Evolutionary conservation across 1,140 invertebrate species (phyloP), one percentile per base, ranked within the genome.

Genomic region (Bombus balteatus): DNA sequence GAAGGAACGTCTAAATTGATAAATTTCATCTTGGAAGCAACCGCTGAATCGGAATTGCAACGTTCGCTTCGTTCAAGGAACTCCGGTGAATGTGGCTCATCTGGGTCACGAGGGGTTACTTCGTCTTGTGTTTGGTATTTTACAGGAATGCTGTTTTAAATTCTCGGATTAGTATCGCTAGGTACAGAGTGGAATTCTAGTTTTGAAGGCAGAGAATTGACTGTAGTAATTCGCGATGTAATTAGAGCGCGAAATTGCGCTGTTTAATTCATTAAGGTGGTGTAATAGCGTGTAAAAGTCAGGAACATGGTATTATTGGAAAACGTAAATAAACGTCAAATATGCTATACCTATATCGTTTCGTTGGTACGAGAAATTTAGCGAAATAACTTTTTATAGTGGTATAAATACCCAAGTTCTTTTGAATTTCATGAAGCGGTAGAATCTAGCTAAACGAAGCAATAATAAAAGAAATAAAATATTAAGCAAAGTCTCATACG

Each of bases 1-100:
- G 53, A 34, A 59, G 18, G 53, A 79, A 72, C 41, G 65, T 70
- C 65, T 68, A 47, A 79, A 68, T 68, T 79, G 77, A 79, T 79
- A 68, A 68, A 68, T 79, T 79, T 79, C 65, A 53, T 79, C 62
- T 13, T 8, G 12, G 10, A 28, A 47, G 41, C 32, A 3, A 8
- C 2, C 8, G 15, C 25, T 41, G n/a, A 65, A 66, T 53, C n/a
- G 65, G 41, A 79, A 79, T 79, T 47, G 77, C n/a, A 79, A 79
- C 77, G 65, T 62, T 15, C 32, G 73, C 22, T 47, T 25, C 22
- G 13, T 53, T 53, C 47, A 62, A 62, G 59, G 10, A 53, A 53
- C 47, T 53, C 59, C 3, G 2, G 10, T 62, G 47, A 76, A 59
- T 76, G 32, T 18, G 18, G 22, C 25, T 76, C 37, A 77, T 77